These are phyloP conservation scores for Marasmarcha lunaedactyla DNA, from an alignment of 2,888 invertebrate genomes.

Conservation along the genomic window DNA sequence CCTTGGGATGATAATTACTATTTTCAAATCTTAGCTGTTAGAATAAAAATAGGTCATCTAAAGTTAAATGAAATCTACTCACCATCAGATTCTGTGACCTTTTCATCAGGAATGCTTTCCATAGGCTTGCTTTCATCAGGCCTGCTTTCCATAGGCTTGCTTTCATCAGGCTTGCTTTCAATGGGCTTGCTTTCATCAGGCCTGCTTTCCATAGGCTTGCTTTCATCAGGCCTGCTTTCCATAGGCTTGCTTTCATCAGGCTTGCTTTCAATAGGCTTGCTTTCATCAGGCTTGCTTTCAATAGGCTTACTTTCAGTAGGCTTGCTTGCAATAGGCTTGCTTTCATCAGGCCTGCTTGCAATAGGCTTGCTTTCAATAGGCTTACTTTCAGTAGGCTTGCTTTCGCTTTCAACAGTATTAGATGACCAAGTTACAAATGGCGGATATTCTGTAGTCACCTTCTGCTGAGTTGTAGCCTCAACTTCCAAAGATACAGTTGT, in stretches of 20 bases:
- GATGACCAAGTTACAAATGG: constrained; percentile 66
- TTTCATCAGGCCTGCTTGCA: too few species aligned
- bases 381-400: constrained; percentile 30
- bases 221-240: too few species aligned
- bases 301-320: constrained; percentile 36
- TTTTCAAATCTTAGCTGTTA: too few species aligned
- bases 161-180: constrained; percentile 33
- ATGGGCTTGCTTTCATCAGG: constrained; percentile 40
- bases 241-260: too few species aligned
- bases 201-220: too few species aligned
- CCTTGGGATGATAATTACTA: too few species aligned
- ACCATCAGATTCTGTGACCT: constrained; percentile 26
- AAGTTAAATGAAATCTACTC: constrained; percentile 21
- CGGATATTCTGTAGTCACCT: constrained; percentile 29
- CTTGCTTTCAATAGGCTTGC: constrained; percentile 36
- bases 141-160: too few species aligned
- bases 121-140: constrained; percentile 40
- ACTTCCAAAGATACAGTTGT: constrained; percentile 12
- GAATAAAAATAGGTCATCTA: too few species aligned
- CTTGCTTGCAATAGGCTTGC: constrained; percentile 32
- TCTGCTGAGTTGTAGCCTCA: not conserved
- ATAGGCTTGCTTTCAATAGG: too few species aligned
- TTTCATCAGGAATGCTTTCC: constrained; percentile 31
- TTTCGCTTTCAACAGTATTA: constrained; percentile 36
- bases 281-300: constrained; percentile 34